A percentile compares a stretch with the other conserved stretches of the same genome.
These are phyloP conservation scores for Australoheros facetus DNA, from an alignment of 2,797 vertebrate species.

Conservation along the genomic window DNA sequence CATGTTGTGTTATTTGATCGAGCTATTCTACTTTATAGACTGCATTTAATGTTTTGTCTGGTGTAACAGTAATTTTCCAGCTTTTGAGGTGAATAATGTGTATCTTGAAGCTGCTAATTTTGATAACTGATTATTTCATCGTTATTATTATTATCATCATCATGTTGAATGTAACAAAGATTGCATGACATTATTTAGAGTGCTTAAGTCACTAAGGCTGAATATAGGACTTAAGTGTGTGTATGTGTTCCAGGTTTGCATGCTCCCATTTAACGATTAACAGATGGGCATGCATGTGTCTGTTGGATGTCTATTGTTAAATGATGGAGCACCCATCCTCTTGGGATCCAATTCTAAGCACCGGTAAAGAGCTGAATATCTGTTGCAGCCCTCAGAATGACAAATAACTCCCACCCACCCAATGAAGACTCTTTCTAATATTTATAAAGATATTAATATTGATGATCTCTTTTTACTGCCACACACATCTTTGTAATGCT, in stretches of 20 bases:
- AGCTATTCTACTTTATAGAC: not conserved
- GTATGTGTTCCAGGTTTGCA: not conserved
- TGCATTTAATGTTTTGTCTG: not conserved
- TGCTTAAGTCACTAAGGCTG: not conserved
- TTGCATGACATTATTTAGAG: not conserved
- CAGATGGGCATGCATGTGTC: conserved; percentile 21
- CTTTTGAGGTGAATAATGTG: not conserved
- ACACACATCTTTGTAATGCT: conserved; percentile 45
- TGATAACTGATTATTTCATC: not conserved
- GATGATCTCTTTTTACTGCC: conserved; percentile 59
- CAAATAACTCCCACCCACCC: conserved; percentile 29
- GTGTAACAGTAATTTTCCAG: not conserved
- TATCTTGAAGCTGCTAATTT: not conserved
- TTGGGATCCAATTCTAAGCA: conserved; percentile 14
- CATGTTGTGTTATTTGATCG: not conserved
- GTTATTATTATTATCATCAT: not conserved
- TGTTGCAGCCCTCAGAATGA: conserved; percentile 36
- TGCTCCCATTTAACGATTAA: conserved; percentile 1
- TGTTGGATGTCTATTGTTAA: conserved; percentile 12
- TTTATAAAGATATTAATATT: conserved; percentile 72
- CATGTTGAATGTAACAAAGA: not conserved
- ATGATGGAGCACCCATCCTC: conserved; percentile 23
- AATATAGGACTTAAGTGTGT: not conserved
- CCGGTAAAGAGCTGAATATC: conserved; percentile 35
- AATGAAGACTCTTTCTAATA: conserved; percentile 54